Base-by-base conservation (phyloP, 2,888 invertebrate species). In the Cremastobaeus sp. region DNA sequence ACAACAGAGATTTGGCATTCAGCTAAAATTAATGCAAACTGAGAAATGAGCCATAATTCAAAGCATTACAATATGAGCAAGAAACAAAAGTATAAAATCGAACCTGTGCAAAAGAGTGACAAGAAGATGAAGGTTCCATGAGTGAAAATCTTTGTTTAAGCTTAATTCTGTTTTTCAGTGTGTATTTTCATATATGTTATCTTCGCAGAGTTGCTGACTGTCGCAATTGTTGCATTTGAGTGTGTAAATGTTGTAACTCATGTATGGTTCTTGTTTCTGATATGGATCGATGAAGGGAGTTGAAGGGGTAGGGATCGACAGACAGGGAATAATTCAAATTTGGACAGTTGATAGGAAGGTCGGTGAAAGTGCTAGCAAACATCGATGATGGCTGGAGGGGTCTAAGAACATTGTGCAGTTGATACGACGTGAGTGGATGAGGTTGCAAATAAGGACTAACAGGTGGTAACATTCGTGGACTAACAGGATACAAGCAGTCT, bases 401-500 rank as follows among this genome's bases (percentile, higher is more conserved):
- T 47, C 79, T 77, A 0, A 84, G 74, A 72, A 85, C 85, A 17
- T 76, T 81, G 60, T 86, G 82, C 18, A 86, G 76, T 41, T 86
- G 86, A 39, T 78, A 76, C 9, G 82, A 79, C 5, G 85, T 86
- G n/a, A 86, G 74, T 1, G 86, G 86, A 79, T 84, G 81, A 0
- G 86, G 86, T 45, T 83, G 85, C 11, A 86, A 83, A 78, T 85
- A 86, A 11, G 86, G 86, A 78, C 83, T 83, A 32, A 77, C 72
- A 20, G 80, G 79, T 15, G 86, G 86, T 35, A 86, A 78, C 60
- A 86, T 78, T 69, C 84, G 83, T n/a, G 86, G 86, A 59, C 84
- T 86, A 70, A 87, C 80, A 17, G 86, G 86, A 66, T 87, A 87
- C 45, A 86, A 82, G 70, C 86, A 86, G 72, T 86, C 86, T 79